Conservation (phyloP, 2,797 vertebrate species). For the Agapornis canus region DNA sequence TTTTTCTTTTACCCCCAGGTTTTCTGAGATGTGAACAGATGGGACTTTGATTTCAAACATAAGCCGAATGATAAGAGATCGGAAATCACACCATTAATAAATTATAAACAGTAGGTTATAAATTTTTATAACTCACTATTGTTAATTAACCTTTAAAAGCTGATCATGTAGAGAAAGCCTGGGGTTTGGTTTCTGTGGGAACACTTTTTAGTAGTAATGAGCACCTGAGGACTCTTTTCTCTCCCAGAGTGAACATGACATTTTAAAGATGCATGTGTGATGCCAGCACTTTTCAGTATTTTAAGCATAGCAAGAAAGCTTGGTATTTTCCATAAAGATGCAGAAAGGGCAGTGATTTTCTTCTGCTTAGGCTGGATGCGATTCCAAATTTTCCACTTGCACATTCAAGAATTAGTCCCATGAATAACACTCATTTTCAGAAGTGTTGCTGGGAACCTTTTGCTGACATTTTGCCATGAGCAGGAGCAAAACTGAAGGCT, state of each 20-base stretch:
- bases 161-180: constrained; percentile 60
- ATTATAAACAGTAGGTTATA: constrained; percentile 73
- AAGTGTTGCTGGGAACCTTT: constrained; percentile 11
- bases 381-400: neutral
- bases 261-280: constrained; percentile 59
- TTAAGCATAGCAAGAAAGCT: neutral
- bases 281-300: constrained; percentile 34
- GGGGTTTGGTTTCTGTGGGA: constrained; percentile 63
- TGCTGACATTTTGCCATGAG: neutral
- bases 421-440: neutral
- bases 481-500: neutral
- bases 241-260: constrained; percentile 62
- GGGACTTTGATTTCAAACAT: constrained; percentile 1
- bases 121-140: constrained; percentile 73
- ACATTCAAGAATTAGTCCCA: neutral
- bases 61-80: constrained; percentile 50
- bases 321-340: neutral
- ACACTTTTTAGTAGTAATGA: constrained; percentile 69
- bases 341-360: constrained; percentile 32
- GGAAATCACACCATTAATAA: constrained; percentile 75
- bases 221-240: constrained; percentile 55
- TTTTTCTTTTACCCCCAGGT: neutral
- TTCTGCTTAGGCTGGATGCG: neutral
- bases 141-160: constrained; percentile 82
- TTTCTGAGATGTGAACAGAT: constrained; percentile 18